phyloP scores from a whole-genome alignment of 2,113 vertebrate genomes.

The Turdus rufiventris region DNA sequence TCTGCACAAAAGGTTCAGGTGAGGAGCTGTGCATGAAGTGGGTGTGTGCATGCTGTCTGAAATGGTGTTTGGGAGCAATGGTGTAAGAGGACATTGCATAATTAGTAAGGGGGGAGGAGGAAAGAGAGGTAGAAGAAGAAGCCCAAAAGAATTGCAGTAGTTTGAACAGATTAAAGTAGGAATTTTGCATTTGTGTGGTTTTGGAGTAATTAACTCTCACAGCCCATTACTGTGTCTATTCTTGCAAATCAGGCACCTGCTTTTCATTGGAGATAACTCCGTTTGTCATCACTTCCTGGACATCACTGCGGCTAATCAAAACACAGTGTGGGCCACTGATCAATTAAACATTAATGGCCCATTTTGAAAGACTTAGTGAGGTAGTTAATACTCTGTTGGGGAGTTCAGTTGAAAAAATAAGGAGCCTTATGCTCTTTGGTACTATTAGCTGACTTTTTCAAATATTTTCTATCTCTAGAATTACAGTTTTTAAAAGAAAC shows the following conservation, averaged over 20 bases:
- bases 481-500: background rate
- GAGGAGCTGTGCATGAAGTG: background rate
- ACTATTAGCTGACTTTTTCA: background rate
- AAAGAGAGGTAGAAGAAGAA: background rate
- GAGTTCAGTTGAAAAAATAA: background rate
- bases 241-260: background rate
- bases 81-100: background rate
- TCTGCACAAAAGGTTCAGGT: background rate
- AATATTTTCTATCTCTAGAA: background rate
- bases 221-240: background rate
- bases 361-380: background rate
- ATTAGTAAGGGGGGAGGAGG: background rate
- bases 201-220: background rate
- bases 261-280: background rate
- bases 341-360: background rate
- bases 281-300: background rate
- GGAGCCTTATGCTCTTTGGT: background rate
- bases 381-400: background rate
- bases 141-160: background rate
- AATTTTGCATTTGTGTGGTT: background rate
- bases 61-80: background rate
- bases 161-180: background rate
- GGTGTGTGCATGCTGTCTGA: background rate
- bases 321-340: background rate
- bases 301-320: background rate